Conservation (phyloP, 1,140 invertebrate species). For the Sweltsa coloradensis region DNA sequence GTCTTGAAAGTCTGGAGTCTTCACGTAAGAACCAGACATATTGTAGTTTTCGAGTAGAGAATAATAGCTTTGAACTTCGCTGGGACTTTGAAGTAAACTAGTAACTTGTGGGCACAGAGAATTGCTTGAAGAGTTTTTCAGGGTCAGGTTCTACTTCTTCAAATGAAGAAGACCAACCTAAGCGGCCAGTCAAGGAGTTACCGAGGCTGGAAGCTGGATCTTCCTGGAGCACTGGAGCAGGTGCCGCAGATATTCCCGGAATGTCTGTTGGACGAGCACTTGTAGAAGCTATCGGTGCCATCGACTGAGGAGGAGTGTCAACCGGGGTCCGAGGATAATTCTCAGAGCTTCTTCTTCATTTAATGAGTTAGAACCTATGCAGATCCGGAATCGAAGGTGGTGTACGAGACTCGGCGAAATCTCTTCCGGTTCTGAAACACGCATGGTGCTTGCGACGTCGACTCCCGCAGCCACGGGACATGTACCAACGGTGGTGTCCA, state of each 20-base stretch:
- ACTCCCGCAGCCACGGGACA: conserved; percentile 49
- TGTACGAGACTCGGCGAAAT: too few species aligned
- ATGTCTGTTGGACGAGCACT: too few species aligned
- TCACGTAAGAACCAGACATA: conserved; percentile 29
- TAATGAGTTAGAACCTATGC: too few species aligned
- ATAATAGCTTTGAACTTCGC: conserved; percentile 35
- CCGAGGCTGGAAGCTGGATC: conserved; percentile 34
- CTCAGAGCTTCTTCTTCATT: conserved; percentile 24
- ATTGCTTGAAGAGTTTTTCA: conserved; percentile 20
- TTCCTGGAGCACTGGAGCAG: too few species aligned
- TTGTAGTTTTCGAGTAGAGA: conserved; percentile 20
- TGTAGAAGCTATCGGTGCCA: too few species aligned
- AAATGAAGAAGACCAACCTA: conserved; percentile 52
- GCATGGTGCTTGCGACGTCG: conserved; percentile 59
- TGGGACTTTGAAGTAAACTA: conserved; percentile 5
- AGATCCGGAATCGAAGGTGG: too few species aligned
- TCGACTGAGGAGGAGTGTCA: conserved; percentile 2
- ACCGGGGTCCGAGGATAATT: conserved; percentile 19
- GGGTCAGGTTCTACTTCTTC: conserved; percentile 36
- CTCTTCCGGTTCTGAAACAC: too few species aligned
- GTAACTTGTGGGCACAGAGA: not conserved
- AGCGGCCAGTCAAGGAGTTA: conserved; percentile 49
- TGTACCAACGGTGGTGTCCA: conserved; percentile 62
- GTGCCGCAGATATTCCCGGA: too few species aligned
- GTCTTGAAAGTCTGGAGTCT: conserved; percentile 45